Evolutionary conservation across 2,113 vertebrate genomes (phyloP).

Genomic region (Odocoileus virginianus): DNA sequence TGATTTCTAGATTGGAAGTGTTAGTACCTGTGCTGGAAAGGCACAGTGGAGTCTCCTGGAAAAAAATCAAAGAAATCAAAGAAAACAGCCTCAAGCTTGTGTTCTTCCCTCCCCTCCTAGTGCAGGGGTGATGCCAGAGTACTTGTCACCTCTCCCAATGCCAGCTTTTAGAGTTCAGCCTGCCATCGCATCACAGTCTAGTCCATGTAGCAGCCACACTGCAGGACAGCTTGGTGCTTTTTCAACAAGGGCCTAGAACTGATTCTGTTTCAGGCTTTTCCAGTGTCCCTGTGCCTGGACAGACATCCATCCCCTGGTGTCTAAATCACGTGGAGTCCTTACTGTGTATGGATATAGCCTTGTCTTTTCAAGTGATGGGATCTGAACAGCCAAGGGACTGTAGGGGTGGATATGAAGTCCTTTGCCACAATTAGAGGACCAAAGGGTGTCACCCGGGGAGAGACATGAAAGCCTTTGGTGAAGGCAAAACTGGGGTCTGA

Average conservation of each 20-base stretch:
- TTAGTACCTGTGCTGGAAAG: slow-evolving; percentile 15
- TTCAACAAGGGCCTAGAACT: not conserved
- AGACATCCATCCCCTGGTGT: not conserved
- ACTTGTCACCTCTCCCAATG: not conserved
- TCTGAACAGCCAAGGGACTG: not conserved
- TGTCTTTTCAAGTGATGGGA: not conserved
- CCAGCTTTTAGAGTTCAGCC: not conserved
- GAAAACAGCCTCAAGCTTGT: not conserved
- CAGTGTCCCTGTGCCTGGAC: not conserved
- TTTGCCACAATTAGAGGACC: not conserved
- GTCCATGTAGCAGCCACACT: not conserved
- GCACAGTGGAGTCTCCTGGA: not conserved
- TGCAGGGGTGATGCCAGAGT: not conserved
- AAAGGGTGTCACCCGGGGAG: not conserved
- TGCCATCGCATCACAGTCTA: not conserved
- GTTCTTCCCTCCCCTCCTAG: not conserved
- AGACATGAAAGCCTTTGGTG: not conserved
- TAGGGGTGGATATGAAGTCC: not conserved
- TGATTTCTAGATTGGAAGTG: slow-evolving; percentile 59
- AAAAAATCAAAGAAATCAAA: slow-evolving; percentile 38
- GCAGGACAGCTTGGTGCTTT: not conserved
- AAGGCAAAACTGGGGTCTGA: not conserved
- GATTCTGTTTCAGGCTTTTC: not conserved
- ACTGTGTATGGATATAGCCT: not conserved
- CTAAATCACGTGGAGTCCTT: not conserved